Conservation (phyloP, 2,797 vertebrate species). For the Aselliscus stoliczkanus region DNA sequence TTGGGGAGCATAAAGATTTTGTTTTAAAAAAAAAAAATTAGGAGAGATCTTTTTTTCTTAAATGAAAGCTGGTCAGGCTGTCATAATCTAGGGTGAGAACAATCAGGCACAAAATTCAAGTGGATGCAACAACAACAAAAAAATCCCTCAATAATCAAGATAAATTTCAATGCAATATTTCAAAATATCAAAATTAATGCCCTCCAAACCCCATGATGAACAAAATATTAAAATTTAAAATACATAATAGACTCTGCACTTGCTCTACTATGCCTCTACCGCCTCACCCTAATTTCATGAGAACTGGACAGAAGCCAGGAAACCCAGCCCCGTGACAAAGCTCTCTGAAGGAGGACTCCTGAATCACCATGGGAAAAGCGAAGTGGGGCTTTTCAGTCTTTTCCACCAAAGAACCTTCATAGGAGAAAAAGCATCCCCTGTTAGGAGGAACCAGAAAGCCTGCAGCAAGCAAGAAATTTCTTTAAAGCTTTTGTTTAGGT, state of each 20-base stretch:
- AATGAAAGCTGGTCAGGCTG: neutral
- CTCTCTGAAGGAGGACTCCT: neutral
- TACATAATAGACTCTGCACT: neutral
- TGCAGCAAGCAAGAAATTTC: neutral
- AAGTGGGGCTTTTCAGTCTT: neutral
- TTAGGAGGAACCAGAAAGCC: neutral
- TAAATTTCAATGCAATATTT: neutral
- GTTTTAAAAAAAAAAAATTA: slow-evolving; percentile 14
- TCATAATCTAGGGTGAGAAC: neutral
- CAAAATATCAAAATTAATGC: neutral
- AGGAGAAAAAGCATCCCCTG: neutral
- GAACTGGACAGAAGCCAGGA: neutral
- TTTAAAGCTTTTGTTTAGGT: neutral
- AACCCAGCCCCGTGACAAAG: neutral
- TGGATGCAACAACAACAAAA: neutral
- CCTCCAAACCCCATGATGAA: neutral
- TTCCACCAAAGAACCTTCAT: neutral
- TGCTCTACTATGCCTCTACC: neutral
- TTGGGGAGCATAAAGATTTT: neutral
- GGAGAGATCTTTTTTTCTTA: neutral
- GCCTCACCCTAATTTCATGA: neutral
- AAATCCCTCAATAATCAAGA: neutral
- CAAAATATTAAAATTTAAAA: neutral
- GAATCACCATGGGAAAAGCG: neutral
- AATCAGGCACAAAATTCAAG: neutral